These are phyloP conservation scores for Cheilosia urbana DNA, from an alignment of 2,888 invertebrate species.

Conservation along the genomic window DNA sequence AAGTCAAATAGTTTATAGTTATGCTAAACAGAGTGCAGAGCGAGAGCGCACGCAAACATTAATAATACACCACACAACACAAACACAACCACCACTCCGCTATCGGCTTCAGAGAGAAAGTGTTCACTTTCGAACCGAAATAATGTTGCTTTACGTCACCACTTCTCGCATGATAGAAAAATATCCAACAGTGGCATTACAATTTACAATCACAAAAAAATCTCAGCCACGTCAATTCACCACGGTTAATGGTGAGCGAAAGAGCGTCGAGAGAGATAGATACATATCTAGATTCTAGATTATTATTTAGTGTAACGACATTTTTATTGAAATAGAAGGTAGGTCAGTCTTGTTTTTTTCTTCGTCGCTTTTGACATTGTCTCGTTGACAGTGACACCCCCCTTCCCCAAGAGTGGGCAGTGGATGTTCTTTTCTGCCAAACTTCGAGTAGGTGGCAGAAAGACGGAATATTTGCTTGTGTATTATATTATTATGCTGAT, in stretches of 20 bases:
- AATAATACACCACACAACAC: not conserved
- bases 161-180: conserved; percentile 27
- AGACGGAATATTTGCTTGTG: too few species aligned
- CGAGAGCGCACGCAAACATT: not conserved
- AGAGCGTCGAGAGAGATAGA: not conserved
- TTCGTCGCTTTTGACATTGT: not conserved
- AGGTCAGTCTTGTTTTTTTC: not conserved
- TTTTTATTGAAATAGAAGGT: not conserved
- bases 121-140: not conserved
- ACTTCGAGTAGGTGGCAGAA: too few species aligned
- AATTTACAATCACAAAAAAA: not conserved
- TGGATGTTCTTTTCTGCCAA: too few species aligned
- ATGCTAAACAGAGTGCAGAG: conserved; percentile 23
- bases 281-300: not conserved
- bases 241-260: not conserved
- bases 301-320: not conserved
- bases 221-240: not conserved
- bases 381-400: not conserved
- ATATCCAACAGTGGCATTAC: not conserved
- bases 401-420: too few species aligned
- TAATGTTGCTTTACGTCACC: conserved; percentile 4
- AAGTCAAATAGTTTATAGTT: not conserved
- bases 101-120: not conserved
- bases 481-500: too few species aligned
- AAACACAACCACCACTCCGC: not conserved